Evolutionary conservation across 2,888 invertebrate genomes (phyloP).

Genomic region (Dioctria rufipes): DNA sequence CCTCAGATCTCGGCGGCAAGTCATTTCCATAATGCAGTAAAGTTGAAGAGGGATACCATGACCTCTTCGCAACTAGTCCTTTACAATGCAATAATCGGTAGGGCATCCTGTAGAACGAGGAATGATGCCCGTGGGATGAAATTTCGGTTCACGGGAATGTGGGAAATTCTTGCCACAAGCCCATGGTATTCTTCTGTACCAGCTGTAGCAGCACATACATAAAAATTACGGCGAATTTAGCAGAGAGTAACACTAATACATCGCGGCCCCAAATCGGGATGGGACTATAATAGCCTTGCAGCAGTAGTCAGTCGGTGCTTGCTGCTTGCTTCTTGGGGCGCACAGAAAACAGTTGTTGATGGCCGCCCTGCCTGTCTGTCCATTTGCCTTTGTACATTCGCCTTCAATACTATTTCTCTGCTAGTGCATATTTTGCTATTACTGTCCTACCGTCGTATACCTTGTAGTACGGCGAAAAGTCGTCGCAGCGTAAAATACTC

Average conservation of each 20-base stretch:
- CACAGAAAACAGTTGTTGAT: constrained; percentile 42
- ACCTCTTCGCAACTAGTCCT: constrained; percentile 46
- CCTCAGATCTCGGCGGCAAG: constrained; percentile 43
- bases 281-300: constrained; percentile 23
- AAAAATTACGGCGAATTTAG: constrained; percentile 51
- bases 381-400: constrained; percentile 35
- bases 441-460: neutral
- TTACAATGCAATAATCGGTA: constrained; percentile 46
- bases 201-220: constrained; percentile 25
- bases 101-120: constrained; percentile 31
- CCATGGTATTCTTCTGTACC: constrained; percentile 17
- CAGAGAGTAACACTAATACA: constrained; percentile 44
- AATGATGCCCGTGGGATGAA: constrained; percentile 5
- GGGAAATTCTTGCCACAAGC: constrained; percentile 34
- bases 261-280: constrained; percentile 16
- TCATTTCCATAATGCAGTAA: constrained; percentile 50
- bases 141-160: constrained; percentile 19
- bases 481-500: constrained; percentile 52
- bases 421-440: constrained; percentile 23
- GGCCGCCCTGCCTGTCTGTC: constrained; percentile 49
- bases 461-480: constrained; percentile 46
- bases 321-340: constrained; percentile 40
- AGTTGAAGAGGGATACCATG: constrained; percentile 50
- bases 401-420: neutral
- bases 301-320: constrained; percentile 27